Base-by-base conservation (phyloP, 2,113 vertebrate genomes). In the Cyanoderma ruficeps region DNA sequence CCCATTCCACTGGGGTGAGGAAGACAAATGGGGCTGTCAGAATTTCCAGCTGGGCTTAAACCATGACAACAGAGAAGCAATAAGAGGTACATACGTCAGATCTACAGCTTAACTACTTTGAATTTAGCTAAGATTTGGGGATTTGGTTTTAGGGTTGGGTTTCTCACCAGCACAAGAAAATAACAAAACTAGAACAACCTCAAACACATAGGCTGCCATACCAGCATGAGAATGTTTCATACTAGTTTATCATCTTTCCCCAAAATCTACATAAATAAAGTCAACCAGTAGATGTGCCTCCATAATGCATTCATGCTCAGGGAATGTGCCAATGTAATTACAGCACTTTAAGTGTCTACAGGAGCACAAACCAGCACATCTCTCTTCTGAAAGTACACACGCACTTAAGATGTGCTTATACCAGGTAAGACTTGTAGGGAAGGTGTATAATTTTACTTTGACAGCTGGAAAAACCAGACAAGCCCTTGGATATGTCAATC, bases 401-500 rank as follows among this genome's bases (percentile, higher is more conserved):
- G 10, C 33, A 18, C 41, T 69, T 52, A 78, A 65, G 31, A 71
- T 1, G 2, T 27, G 22, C 28, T 72, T 60, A 49, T 0, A 1
- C 28, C 77, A 79, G 71, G 56, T 21, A 60, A 71, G 65, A 60
- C 25, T 63, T 52, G 10, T 28, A 93, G 41, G 19, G 16, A 91
- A 22, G 30, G 7, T 25, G 12, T 50, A 2, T 41, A 37, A 60
- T 79, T 87, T 74, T 60, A 28, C 35, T 47, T 87, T 89, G 24
- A 87, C 19, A 78, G 33, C 16, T 89, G 28, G 46, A 65, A 77
- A 91, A 87, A 47, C 7, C 33, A 78, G 75, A 72, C 15, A 85
- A 83, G 41, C 12, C 23, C 42, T 76, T 78, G 74, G 42, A 25
- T 69, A 64, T 23, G 12, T 37, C 82, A 61, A 1, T 44, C 67